These are phyloP conservation scores for Limonius californicus DNA, from an alignment of 1,140 invertebrate genomes.

Conservation along the genomic window DNA sequence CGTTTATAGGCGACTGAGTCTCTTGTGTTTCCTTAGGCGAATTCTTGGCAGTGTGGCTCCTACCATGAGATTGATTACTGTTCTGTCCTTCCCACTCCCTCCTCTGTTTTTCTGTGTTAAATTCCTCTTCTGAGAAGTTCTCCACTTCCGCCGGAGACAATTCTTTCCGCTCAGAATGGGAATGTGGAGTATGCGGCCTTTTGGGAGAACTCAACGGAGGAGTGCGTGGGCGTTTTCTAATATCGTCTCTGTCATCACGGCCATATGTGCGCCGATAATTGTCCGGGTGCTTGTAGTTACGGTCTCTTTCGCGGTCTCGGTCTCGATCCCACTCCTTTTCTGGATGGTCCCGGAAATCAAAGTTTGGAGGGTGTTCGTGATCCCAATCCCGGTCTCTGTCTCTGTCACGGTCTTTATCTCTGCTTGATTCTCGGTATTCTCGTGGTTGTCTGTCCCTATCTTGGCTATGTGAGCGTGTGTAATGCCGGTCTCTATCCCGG, in stretches of 20 bases:
- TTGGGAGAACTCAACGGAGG: conserved; percentile 51
- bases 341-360: conserved; percentile 30
- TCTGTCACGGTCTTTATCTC: conserved; percentile 43
- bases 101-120: conserved; percentile 32
- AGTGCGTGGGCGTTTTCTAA: conserved; percentile 53
- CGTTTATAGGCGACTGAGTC: conserved; percentile 42
- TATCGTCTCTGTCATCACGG: conserved; percentile 49
- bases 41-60: conserved; percentile 5
- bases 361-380: background rate
- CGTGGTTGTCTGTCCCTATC: conserved; percentile 51
- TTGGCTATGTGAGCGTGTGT: conserved; percentile 47
- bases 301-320: conserved; percentile 16
- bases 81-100: conserved; percentile 18
- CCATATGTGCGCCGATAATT: conserved; percentile 42
- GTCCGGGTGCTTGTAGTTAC: conserved; percentile 19
- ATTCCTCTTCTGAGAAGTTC: conserved; percentile 46
- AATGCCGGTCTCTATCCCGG: conserved; percentile 28
- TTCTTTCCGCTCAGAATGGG: conserved; percentile 28
- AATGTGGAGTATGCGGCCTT: conserved; percentile 44
- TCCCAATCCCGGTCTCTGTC: conserved; percentile 42
- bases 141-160: conserved; percentile 46
- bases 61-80: too few species aligned
- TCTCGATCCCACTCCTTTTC: conserved; percentile 46
- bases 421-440: conserved; percentile 27
- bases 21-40: conserved; percentile 24